Evolutionary conservation across 2,113 vertebrate genomes (phyloP), one percentile per base, ranked within the genome.

Genomic region (Rissa tridactyla): DNA sequence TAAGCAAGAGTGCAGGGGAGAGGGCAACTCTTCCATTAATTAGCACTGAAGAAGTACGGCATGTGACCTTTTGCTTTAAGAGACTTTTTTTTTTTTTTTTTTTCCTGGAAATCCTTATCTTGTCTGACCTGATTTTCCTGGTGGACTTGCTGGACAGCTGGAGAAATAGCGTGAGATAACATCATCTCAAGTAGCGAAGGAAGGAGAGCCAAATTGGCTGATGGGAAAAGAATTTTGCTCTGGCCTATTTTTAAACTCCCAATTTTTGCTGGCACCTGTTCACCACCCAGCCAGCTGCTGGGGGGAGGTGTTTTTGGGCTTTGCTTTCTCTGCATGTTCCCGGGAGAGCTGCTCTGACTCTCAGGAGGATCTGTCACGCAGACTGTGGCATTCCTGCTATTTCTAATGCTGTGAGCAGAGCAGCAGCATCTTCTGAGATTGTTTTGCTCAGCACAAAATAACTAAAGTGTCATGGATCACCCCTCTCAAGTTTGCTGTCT

Each of bases 221-320:
- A 34, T 51, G 38, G 58, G 75, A 20, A 49, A 69, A 54, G 25
- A 94, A 90, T 94, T 90, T 72, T 51, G 42, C 76, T 73, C 34
- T 42, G 34, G 46, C n/a, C 44, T 97, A 92, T 90, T 95, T 97
- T 96, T 95, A 78, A 77, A 38, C 42, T 66, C 54, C 49, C 26
- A 2, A 1, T 42, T 90, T 88, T 49, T n/a, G 46, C 46, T 82
- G 89, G 54, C 93, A 82, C 62, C 69, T 94, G 38, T 87, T 83
- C 36, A 11, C 29, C 36, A 34, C 12, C 7, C 42, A 58, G 38
- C 69, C 73, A 68, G 62, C 84, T 82, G 81, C 57, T 69, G 81
- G 14, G 57, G 44, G 61, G 29, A 65, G 65, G 15, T 9, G 36
- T 26, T 60, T 9, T 47, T 38, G 47, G 42, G 32, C 14, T 78